Conservation (phyloP, 2,113 vertebrate genomes). For the Protobothrops mucrosquamatus region DNA sequence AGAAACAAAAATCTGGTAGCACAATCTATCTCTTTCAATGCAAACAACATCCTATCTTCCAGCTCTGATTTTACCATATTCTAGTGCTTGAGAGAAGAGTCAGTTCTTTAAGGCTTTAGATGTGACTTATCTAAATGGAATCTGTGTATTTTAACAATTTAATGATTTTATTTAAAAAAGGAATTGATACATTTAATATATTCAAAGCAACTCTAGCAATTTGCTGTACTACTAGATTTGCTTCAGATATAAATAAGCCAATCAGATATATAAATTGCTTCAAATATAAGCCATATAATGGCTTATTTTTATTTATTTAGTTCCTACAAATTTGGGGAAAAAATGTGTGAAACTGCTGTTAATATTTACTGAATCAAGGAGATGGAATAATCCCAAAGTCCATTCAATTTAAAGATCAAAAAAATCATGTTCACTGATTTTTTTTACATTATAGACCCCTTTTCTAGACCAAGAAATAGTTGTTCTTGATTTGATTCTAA, state of each 20-base stretch:
- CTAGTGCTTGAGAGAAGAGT: not conserved
- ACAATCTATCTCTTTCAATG: not conserved
- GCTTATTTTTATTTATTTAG: not conserved
- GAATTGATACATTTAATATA: not conserved
- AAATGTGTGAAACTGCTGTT: not conserved
- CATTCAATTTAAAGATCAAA: not conserved
- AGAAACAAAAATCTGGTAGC: not conserved
- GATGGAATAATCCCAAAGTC: not conserved
- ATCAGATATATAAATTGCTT: too few relatives aligned
- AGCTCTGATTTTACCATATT: not conserved
- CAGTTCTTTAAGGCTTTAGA: too few relatives aligned
- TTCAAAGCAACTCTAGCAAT: not conserved
- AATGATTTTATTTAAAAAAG: not conserved
- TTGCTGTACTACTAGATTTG: not conserved
- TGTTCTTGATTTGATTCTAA: not conserved
- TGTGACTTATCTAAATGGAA: not conserved
- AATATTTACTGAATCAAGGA: not conserved
- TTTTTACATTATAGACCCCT: not conserved
- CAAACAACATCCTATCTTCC: not conserved
- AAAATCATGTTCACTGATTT: not conserved
- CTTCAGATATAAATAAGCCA: too few relatives aligned
- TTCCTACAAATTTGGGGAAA: not conserved
- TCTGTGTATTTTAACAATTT: not conserved
- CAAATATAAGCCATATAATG: not conserved
- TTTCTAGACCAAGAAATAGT: not conserved